These are phyloP conservation scores for Drosophila colorata DNA, from an alignment of 2,888 invertebrate species.

Conservation along the genomic window DNA sequence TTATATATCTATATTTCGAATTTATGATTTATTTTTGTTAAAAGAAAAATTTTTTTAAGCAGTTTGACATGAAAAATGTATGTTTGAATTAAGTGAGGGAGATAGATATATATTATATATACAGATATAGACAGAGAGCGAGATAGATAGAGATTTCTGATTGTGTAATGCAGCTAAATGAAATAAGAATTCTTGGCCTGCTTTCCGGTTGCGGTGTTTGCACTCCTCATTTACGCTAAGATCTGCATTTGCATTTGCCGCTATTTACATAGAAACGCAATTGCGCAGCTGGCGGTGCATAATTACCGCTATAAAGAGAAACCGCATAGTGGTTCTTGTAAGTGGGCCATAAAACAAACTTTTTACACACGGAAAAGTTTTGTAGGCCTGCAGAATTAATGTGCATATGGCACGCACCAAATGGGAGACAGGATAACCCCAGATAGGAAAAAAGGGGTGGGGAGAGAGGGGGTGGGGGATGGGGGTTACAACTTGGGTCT, in stretches of 20 bases:
- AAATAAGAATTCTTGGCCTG: constrained; percentile 26
- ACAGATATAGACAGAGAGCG: neutral
- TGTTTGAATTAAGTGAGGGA: neutral
- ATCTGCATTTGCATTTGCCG: constrained; percentile 41
- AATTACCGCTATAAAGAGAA: constrained; percentile 62
- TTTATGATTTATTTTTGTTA: neutral
- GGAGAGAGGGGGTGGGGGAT: neutral
- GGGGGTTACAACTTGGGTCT: neutral
- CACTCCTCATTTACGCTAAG: constrained; percentile 9
- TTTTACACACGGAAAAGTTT: constrained; percentile 63
- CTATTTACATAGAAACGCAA: constrained; percentile 60
- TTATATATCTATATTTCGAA: neutral
- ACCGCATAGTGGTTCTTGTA: constrained; percentile 67
- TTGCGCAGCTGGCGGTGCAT: constrained; percentile 65
- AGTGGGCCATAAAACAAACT: constrained; percentile 75
- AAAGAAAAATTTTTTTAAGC: neutral
- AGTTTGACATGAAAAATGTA: neutral
- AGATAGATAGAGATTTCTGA: neutral
- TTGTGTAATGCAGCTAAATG: constrained; percentile 10
- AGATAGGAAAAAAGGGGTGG: constrained; percentile 11
- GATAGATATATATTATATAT: no score
- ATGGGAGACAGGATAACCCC: constrained; percentile 34
- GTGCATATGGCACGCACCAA: constrained; percentile 73
- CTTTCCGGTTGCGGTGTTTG: constrained; percentile 5
- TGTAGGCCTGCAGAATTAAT: constrained; percentile 67